phyloP scores from a whole-genome alignment of 2,888 invertebrate genomes.

The Ophioninae sp. region DNA sequence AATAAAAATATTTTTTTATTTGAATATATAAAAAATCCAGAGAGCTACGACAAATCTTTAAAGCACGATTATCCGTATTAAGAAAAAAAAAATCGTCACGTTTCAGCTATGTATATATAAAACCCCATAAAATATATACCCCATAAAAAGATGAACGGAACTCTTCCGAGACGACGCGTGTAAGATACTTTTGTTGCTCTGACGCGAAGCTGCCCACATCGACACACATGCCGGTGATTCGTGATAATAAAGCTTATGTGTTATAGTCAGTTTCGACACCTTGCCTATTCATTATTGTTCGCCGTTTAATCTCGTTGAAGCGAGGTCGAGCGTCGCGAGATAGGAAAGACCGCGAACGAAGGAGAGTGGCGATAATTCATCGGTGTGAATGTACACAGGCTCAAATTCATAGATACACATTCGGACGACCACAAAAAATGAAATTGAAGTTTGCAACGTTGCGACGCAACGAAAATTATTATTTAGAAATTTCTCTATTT shows the following conservation, averaged over 20 bases:
- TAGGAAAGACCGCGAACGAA: slow-evolving; percentile 6
- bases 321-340: slow-evolving; percentile 15
- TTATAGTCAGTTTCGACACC: slow-evolving; percentile 37
- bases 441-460: too few species aligned
- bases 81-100: too few species aligned
- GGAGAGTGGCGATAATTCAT: slow-evolving; percentile 5
- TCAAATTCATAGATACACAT: neutral
- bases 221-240: neutral
- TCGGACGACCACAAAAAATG: neutral
- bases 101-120: too few species aligned
- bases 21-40: too few species aligned
- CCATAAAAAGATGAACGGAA: neutral
- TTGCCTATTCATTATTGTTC: slow-evolving; percentile 39
- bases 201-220: neutral
- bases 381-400: neutral
- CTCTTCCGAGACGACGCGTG: neutral
- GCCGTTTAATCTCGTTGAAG: slow-evolving; percentile 38
- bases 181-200: neutral
- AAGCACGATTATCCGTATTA: too few species aligned
- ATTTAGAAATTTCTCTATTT: too few species aligned
- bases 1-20: too few species aligned
- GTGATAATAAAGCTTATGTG: slow-evolving; percentile 8
- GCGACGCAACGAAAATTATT: too few species aligned
- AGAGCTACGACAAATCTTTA: too few species aligned
- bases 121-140: too few species aligned